Evolutionary conservation across 1,140 invertebrate genomes (phyloP).

Genomic region (Aphis craccivora): DNA sequence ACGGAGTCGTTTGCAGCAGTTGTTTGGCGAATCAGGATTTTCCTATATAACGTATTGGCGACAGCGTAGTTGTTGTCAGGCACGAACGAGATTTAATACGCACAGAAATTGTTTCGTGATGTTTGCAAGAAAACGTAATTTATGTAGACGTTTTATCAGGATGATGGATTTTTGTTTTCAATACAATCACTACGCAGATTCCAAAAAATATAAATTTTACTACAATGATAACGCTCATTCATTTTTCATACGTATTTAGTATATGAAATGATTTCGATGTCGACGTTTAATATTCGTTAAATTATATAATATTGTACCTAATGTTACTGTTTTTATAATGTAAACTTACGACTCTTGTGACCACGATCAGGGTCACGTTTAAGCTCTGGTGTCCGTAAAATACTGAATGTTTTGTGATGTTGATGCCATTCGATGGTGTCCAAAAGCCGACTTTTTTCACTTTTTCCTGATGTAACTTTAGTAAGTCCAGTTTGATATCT

Average conservation of each 20-base stretch:
- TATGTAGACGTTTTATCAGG: background rate
- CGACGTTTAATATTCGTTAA: background rate
- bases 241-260: background rate
- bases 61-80: too few relatives aligned
- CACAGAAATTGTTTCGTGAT: too few relatives aligned
- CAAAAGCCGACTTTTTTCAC: slow-evolving; percentile 83
- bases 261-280: background rate
- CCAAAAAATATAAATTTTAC: background rate
- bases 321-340: background rate
- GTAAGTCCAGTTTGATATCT: slow-evolving; percentile 84
- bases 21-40: too few relatives aligned
- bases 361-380: slow-evolving; percentile 88
- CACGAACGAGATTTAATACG: too few relatives aligned
- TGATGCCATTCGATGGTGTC: slow-evolving; percentile 76
- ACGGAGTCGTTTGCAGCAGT: background rate
- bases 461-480: slow-evolving; percentile 81
- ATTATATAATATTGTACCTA: background rate
- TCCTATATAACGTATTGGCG: too few relatives aligned
- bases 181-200: background rate
- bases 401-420: slow-evolving; percentile 83
- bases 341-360: slow-evolving; percentile 82
- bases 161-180: background rate
- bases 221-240: background rate
- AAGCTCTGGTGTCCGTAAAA: slow-evolving; percentile 82
- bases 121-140: background rate